These are phyloP conservation scores for Dipodomys ordii DNA, from an alignment of 2,113 vertebrate genomes.

Conservation along the genomic window DNA sequence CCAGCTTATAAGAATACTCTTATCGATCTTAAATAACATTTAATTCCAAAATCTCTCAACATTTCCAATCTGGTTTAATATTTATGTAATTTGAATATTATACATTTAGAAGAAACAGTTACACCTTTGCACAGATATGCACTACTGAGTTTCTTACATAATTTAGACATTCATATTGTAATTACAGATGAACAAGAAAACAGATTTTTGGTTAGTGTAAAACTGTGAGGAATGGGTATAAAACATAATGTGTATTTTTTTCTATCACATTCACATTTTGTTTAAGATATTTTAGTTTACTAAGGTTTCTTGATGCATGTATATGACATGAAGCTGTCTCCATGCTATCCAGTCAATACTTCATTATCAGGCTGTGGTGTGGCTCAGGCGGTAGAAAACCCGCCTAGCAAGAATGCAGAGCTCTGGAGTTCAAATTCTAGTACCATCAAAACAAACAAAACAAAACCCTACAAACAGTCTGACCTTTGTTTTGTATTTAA, in stretches of 20 bases:
- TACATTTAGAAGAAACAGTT: slow-evolving; percentile 31
- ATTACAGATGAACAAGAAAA: slow-evolving; percentile 25
- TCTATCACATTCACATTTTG: not conserved
- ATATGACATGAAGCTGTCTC: not conserved
- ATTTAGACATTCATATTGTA: slow-evolving; percentile 20
- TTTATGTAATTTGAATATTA: slow-evolving; percentile 36
- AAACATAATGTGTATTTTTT: slow-evolving; percentile 49
- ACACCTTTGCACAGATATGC: slow-evolving; percentile 2
- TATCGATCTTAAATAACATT: not conserved
- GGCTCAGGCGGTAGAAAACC: no score
- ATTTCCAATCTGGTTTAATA: slow-evolving; percentile 30
- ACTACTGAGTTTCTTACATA: slow-evolving; percentile 24
- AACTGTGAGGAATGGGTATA: slow-evolving; percentile 24
- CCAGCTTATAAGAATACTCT: no score
- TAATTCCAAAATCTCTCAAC: slow-evolving; percentile 55
- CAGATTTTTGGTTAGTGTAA: slow-evolving; percentile 40
- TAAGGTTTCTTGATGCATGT: slow-evolving; percentile 4
- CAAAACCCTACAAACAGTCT: slow-evolving; percentile 1
- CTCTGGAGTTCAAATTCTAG: no score
- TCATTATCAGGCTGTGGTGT: no score
- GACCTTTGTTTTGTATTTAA: not conserved
- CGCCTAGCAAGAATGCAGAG: no score
- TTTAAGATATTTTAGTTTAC: not conserved
- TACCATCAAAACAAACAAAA: not conserved
- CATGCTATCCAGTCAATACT: no score